A percentile compares a stretch with the other conserved stretches of the same genome.
phyloP scores from a whole-genome alignment of 2,113 vertebrate species.

The Urocynchramus pylzowi region DNA sequence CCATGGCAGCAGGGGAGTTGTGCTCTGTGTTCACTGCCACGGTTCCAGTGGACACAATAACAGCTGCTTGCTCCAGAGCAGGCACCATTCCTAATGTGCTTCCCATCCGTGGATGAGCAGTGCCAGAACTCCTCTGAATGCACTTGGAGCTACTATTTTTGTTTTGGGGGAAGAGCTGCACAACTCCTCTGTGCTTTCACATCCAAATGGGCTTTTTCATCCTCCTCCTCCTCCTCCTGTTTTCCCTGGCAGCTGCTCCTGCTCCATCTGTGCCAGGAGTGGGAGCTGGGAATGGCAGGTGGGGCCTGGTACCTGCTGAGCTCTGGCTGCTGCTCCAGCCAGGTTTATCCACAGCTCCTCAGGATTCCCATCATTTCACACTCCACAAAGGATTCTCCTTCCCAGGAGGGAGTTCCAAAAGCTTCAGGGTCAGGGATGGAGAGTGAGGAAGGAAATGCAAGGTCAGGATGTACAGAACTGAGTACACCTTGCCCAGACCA shows the following conservation, averaged over 20 bases:
- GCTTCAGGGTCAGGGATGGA: fast-evolving
- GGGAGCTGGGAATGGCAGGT: slow-evolving; percentile 8
- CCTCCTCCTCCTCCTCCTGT: neutral
- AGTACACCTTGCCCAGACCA: neutral
- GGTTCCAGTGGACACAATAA: neutral
- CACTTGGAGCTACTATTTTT: slow-evolving; percentile 6
- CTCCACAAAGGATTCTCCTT: neutral
- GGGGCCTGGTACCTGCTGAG: slow-evolving; percentile 32
- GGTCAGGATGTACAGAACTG: no score
- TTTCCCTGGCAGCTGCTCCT: neutral
- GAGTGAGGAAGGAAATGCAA: neutral
- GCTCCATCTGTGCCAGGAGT: neutral
- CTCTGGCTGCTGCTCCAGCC: neutral
- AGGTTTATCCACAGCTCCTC: neutral
- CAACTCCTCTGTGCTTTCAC: neutral
- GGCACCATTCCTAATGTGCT: slow-evolving; percentile 30
- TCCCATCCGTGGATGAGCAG: neutral
- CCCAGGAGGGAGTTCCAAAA: neutral
- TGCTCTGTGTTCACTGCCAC: neutral
- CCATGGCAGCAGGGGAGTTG: slow-evolving; percentile 5
- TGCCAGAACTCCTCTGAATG: slow-evolving; percentile 26
- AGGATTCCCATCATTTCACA: fast-evolving
- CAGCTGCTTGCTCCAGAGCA: slow-evolving; percentile 14
- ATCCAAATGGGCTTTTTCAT: neutral
- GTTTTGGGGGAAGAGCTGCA: slow-evolving; percentile 18